Conservation (phyloP, 2,113 vertebrate genomes). For the Lepidothrix coronata region DNA sequence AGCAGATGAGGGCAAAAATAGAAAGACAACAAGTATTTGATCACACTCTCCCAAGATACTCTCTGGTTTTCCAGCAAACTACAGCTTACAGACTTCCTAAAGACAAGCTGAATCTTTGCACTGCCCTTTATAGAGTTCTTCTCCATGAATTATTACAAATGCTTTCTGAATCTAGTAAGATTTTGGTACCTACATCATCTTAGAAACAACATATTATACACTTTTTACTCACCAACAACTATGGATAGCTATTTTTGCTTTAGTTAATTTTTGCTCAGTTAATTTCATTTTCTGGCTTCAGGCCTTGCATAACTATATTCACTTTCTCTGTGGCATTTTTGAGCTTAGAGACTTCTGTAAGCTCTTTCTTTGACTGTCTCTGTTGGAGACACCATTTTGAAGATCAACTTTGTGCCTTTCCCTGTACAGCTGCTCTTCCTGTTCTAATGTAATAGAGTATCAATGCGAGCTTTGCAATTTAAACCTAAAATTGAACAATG, state of each 20-base stretch:
- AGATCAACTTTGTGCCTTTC: background rate
- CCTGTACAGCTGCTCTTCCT: background rate
- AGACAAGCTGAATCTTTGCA: background rate
- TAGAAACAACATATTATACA: background rate
- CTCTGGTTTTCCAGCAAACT: background rate
- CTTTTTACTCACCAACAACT: background rate
- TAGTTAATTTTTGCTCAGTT: background rate
- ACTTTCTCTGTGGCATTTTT: background rate
- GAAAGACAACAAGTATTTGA: background rate
- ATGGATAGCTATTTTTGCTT: background rate
- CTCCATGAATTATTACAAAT: background rate
- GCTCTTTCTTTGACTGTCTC: background rate
- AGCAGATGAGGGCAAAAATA: background rate
- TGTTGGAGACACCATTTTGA: background rate
- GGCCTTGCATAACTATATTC: background rate
- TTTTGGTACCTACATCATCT: background rate
- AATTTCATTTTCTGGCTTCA: background rate
- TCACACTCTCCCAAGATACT: rapidly evolving
- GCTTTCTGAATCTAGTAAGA: background rate
- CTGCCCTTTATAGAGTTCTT: background rate
- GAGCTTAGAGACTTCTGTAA: background rate
- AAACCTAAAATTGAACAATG: background rate
- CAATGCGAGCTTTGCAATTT: background rate
- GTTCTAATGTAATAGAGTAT: background rate
- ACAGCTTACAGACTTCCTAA: background rate